Evolutionary conservation across 2,797 vertebrate species (phyloP), one percentile per base, ranked within the genome.

Genomic region (Hafferia zeledoni): DNA sequence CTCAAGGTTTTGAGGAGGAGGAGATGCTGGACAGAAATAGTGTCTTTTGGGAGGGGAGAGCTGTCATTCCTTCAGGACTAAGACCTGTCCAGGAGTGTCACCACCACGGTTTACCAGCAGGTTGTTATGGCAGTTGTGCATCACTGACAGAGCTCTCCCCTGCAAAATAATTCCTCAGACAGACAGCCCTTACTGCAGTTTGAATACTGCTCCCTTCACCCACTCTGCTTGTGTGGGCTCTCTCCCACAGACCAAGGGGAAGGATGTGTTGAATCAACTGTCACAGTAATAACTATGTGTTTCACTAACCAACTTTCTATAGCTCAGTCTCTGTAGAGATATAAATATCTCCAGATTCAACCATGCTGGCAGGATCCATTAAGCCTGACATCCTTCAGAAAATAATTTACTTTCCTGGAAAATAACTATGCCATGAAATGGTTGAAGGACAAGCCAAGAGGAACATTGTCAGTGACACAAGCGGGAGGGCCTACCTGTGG

Each of bases 401-500:
- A 97, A 76, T 65, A 39, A 76, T 83, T 61, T 72, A 43, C 49
- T 72, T 69, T 67, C 37, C 52, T 61, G 68, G 94, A 93, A 92
- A 72, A 80, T 67, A 68, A 43, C 25, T 30, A 17, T 30, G 30
- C 55, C 25, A 24, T 27, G 25, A 25, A 69, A 61, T 9, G 24
- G 39, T 14, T 27, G 65, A 69, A 46, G 50, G 68, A 74, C n/a
- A 57, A 63, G 20, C 3, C 17, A 67, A 20, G 68, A 93, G 72
- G 81, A 93, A 17, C 56, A 2, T 1, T 31, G 52, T 15, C 44
- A 76, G 44, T 14, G 59, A 49, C 77, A 55, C 2, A 7, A 75
- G 60, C 75, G 61, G 77, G 30, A 28, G 31, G 91, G 31, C 96
- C 97, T 98, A 99, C 99, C 98, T 96, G 97, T 3, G 98, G 98